A percentile compares a stretch with the other conserved stretches of the same genome.
These are phyloP conservation scores for Drosophila willistoni DNA, from an alignment of 1,140 invertebrate genomes.

Conservation along the genomic window DNA sequence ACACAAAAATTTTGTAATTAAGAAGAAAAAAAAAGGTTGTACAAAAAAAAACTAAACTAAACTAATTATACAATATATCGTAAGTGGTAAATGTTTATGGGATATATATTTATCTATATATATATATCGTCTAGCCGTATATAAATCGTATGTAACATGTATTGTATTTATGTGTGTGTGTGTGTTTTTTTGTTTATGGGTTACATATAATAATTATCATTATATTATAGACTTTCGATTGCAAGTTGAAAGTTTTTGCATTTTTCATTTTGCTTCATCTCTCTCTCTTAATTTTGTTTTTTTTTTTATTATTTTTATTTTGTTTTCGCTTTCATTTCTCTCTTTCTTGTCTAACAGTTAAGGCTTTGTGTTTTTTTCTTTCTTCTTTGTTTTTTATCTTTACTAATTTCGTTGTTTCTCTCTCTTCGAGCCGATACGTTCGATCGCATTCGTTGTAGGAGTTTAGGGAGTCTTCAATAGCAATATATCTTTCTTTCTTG, in stretches of 20 bases:
- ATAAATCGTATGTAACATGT: slow-evolving; percentile 54
- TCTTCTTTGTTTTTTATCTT: slow-evolving; percentile 18
- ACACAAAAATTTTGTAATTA: slow-evolving; percentile 17
- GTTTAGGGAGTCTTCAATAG: slow-evolving; percentile 72
- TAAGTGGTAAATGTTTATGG: slow-evolving; percentile 63
- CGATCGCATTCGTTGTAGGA: slow-evolving; percentile 36
- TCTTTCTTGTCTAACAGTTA: slow-evolving; percentile 48
- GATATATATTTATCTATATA: slow-evolving; percentile 35
- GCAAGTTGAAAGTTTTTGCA: slow-evolving; percentile 29
- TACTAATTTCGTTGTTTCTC: slow-evolving; percentile 37
- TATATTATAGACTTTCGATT: slow-evolving; percentile 73
- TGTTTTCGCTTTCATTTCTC: slow-evolving; percentile 37
- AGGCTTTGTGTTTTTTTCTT: slow-evolving; percentile 30
- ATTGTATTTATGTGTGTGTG: slow-evolving; percentile 46
- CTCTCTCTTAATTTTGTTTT: slow-evolving; percentile 13
- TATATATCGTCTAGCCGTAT: slow-evolving; percentile 28
- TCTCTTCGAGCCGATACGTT: slow-evolving; percentile 12
- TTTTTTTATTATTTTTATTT: slow-evolving; percentile 24
- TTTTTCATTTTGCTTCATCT: slow-evolving; percentile 22
- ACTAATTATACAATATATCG: slow-evolving; percentile 66
- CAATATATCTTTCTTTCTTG: slow-evolving; percentile 82
- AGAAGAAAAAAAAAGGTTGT: slow-evolving; percentile 23
- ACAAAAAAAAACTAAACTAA: slow-evolving; percentile 53
- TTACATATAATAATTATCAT: slow-evolving; percentile 75
- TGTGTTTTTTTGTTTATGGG: slow-evolving; percentile 28